A percentile compares a stretch with the other conserved stretches of the same genome.
These are phyloP conservation scores for Scartelaos histophorus DNA, from an alignment of 2,113 vertebrate genomes.

Conservation along the genomic window DNA sequence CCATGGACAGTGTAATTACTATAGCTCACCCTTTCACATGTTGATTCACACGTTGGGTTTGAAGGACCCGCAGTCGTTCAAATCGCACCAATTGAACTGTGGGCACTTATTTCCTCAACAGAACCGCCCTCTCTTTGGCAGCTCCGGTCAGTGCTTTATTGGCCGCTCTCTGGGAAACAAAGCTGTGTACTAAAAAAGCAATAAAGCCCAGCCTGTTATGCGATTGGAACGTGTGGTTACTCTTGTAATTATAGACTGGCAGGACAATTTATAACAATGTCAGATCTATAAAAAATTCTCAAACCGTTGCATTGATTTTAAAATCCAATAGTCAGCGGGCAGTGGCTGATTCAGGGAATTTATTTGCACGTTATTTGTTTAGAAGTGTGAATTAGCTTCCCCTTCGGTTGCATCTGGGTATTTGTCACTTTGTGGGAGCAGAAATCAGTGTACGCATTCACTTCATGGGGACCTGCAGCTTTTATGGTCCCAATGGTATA, in stretches of 20 bases:
- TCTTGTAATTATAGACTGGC: constrained; percentile 75
- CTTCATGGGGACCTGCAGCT: no score
- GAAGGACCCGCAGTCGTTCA: background rate
- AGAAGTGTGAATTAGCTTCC: background rate
- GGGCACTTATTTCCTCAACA: constrained; percentile 30
- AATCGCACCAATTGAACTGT: constrained; percentile 25
- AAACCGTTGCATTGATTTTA: constrained; percentile 59
- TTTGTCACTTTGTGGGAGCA: no score
- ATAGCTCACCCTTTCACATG: background rate
- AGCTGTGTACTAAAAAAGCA: constrained; percentile 58
- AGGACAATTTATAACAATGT: constrained; percentile 59
- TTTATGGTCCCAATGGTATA: no score
- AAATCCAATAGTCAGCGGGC: constrained; percentile 57
- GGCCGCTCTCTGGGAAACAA: constrained; percentile 62
- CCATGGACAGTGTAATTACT: no score
- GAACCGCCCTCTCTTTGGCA: constrained; percentile 43
- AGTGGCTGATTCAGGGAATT: constrained; percentile 20
- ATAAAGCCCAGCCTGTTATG: constrained; percentile 66
- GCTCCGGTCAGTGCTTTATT: constrained; percentile 63
- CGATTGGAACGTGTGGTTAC: constrained; percentile 68
- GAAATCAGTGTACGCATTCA: no score
- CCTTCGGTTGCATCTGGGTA: background rate
- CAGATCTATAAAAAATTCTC: constrained; percentile 49
- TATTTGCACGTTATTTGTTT: constrained; percentile 31
- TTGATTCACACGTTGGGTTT: background rate